Base-by-base conservation (phyloP, 2,888 invertebrate species). In the Molorchus minor region DNA sequence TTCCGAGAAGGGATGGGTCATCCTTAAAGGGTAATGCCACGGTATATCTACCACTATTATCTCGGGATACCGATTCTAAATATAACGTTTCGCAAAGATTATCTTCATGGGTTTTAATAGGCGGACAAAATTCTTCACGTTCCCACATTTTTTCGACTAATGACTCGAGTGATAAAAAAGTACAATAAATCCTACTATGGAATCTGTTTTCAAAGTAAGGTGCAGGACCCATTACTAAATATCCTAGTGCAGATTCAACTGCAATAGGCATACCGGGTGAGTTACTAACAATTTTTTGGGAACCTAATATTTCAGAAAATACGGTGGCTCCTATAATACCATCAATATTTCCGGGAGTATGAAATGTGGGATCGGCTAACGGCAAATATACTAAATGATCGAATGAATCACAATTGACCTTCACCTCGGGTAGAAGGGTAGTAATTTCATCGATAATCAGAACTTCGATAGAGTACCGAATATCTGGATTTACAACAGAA, bases 21-120 rank as follows among this genome's bases (percentile, higher is more conserved):
- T n/a, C n/a, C n/a, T n/a, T n/a, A n/a, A n/a, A n/a, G n/a, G n/a
- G n/a, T n/a, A n/a, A n/a, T n/a, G n/a, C n/a, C n/a, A n/a, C n/a
- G n/a, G n/a, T n/a, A n/a, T n/a, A n/a, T n/a, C n/a, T n/a, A n/a
- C n/a, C n/a, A 8, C 10, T 33, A 33, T 33, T 12, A n/a, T 33
- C 44, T n/a, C 21, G n/a, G 10, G 1, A 20, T 20, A 25, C n/a
- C 3, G 19, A 8, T 44, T 44, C 29, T 4, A 20, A 3, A n/a
- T 20, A 44, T 44, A 44, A 20, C n/a, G 17, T 1, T 1, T 44
- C 44, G 20, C 44, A 44, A 44, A 25, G 12, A 7, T 30, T 15
- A 25, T 20, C 44, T 20, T 40, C 41, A n/a, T n/a, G n/a, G n/a
- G n/a, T n/a, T n/a, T n/a, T n/a, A 38, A 38, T 16, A 12, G 38